phyloP scores from a whole-genome alignment of 1,140 invertebrate genomes.

The Spodoptera frugiperda region DNA sequence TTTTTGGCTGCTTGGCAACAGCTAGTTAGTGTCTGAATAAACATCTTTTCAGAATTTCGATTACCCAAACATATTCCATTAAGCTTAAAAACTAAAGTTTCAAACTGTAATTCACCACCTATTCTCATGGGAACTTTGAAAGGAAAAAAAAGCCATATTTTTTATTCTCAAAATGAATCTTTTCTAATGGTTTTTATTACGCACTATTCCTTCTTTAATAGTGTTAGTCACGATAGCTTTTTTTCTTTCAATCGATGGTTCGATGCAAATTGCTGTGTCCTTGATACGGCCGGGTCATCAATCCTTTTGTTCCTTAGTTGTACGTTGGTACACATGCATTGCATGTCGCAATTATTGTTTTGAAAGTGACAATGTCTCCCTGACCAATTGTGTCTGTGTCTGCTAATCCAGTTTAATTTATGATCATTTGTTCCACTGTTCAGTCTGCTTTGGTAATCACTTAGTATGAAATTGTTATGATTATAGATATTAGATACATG shows the following conservation, averaged over 20 bases:
- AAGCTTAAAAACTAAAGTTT: too few relatives aligned
- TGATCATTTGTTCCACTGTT: neutral
- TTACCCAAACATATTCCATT: too few relatives aligned
- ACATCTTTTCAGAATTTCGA: too few relatives aligned
- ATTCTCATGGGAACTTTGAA: slow-evolving; percentile 10
- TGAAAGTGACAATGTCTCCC: slow-evolving; percentile 15
- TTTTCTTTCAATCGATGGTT: slow-evolving; percentile 34
- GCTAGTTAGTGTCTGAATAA: too few relatives aligned
- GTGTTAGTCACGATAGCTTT: slow-evolving; percentile 39
- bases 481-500: too few relatives aligned
- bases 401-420: neutral
- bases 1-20: too few relatives aligned
- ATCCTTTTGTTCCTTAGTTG: slow-evolving; percentile 21
- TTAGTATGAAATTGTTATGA: too few relatives aligned
- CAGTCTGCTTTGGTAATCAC: too few relatives aligned
- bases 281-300: slow-evolving; percentile 27
- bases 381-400: too few relatives aligned
- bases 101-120: neutral
- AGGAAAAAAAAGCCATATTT: neutral
- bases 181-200: slow-evolving; percentile 27
- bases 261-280: slow-evolving; percentile 36
- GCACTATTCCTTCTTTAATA: slow-evolving; percentile 23
- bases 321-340: neutral
- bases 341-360: slow-evolving; percentile 4
- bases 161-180: slow-evolving; percentile 8